Percentiles rank a stretch among this genome's conserved stretches.
phyloP scores from a whole-genome alignment of 2,113 vertebrate genomes.

The Clinocottus analis region DNA sequence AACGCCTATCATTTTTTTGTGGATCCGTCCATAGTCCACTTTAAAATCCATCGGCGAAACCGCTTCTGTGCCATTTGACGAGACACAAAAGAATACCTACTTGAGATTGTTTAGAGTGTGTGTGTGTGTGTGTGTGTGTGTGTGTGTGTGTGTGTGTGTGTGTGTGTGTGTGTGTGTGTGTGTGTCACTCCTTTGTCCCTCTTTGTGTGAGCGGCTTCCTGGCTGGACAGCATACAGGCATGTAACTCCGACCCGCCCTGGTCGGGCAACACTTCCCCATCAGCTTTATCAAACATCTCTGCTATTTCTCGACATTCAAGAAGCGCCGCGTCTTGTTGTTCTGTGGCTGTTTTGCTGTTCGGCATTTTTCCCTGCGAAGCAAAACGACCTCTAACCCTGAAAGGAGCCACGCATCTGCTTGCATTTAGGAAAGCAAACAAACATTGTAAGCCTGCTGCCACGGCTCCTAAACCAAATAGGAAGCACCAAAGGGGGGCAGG shows the following conservation, averaged over 20 bases:
- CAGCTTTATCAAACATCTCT: background rate
- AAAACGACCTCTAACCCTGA: constrained; percentile 52
- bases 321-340: constrained; percentile 3
- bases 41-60: background rate
- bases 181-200: constrained; percentile 25
- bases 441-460: constrained; percentile 57
- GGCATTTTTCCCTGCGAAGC: constrained; percentile 19
- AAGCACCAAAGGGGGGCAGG: constrained; percentile 25
- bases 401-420: constrained; percentile 71
- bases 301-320: background rate
- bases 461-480: constrained; percentile 42
- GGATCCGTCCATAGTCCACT: background rate
- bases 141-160: no score
- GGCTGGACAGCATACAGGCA: constrained; percentile 10
- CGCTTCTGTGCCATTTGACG: background rate
- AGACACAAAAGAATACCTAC: constrained; percentile 16
- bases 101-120: background rate
- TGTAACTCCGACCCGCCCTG: constrained; percentile 3
- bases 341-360: background rate
- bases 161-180: background rate
- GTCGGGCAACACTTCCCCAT: background rate
- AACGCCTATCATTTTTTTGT: no score
- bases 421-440: constrained; percentile 65
- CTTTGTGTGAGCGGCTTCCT: constrained; percentile 36
- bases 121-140: no score